These are phyloP conservation scores for Callimorpha dominula DNA, from an alignment of 2,888 invertebrate genomes.

Conservation along the genomic window DNA sequence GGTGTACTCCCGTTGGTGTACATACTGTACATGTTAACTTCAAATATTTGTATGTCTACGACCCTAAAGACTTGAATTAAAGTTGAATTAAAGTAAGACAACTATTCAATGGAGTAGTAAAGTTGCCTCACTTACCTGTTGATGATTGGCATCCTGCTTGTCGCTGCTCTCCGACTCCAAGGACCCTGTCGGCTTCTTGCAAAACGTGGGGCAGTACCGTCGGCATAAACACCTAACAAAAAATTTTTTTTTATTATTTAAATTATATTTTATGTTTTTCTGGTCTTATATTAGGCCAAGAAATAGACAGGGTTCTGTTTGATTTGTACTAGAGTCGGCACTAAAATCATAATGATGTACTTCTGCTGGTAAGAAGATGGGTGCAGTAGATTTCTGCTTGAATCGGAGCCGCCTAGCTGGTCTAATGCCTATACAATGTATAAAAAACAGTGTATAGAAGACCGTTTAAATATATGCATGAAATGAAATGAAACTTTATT, in stretches of 20 bases:
- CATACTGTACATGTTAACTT: no score
- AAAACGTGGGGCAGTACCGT: conserved; percentile 89
- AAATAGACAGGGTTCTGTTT: not conserved
- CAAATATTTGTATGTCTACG: not conserved
- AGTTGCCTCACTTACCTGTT: conserved; percentile 65
- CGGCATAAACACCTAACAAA: conserved; percentile 88
- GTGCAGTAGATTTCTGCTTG: no score
- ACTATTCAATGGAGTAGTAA: not conserved
- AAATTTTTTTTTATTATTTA: conserved; percentile 32
- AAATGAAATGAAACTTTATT: no score
- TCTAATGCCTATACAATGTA: not conserved
- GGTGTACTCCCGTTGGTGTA: no score
- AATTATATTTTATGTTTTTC: not conserved
- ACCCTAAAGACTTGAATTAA: not conserved
- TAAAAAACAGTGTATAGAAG: no score
- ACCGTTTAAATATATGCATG: no score
- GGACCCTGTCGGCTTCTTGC: conserved; percentile 65
- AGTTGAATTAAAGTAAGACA: not conserved
- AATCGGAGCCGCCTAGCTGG: not conserved
- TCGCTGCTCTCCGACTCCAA: conserved; percentile 78
- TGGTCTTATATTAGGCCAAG: no score
- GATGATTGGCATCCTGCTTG: conserved; percentile 70
- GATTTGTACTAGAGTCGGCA: not conserved
- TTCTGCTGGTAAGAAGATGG: not conserved
- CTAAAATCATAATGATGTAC: not conserved